Evolutionary conservation across 2,797 vertebrate genomes (phyloP).

Genomic region (Neosalanx taihuensis): DNA sequence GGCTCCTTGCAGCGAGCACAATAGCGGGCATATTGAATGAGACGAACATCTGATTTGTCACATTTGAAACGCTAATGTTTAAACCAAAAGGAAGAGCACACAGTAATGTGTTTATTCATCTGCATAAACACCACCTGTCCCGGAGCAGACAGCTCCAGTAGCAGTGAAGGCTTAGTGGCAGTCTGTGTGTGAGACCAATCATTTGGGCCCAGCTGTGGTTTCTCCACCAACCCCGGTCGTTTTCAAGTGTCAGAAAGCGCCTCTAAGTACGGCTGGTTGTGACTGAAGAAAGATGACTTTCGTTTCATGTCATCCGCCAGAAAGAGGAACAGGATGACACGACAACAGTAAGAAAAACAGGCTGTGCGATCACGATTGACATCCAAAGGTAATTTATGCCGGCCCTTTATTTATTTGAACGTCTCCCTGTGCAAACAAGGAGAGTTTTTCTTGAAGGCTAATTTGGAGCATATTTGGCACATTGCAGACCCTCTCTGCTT

Average conservation of each 20-base stretch:
- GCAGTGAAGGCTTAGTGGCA: slow-evolving; percentile 84
- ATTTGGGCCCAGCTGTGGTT: slow-evolving; percentile 75
- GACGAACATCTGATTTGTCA: slow-evolving; percentile 99
- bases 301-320: slow-evolving; percentile 77
- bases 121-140: slow-evolving; percentile 99
- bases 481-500: slow-evolving; percentile 63
- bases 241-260: slow-evolving; percentile 77
- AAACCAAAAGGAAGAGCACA: slow-evolving; percentile 99
- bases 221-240: slow-evolving; percentile 67
- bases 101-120: slow-evolving; percentile 98
- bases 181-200: slow-evolving; percentile 73
- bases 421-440: slow-evolving; percentile 56
- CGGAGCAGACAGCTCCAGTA: slow-evolving; percentile 89
- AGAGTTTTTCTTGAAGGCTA: slow-evolving; percentile 72
- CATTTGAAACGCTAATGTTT: slow-evolving; percentile 99
- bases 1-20: slow-evolving; percentile 74
- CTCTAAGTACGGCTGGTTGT: slow-evolving; percentile 67
- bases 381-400: slow-evolving; percentile 80
- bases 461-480: slow-evolving; percentile 75
- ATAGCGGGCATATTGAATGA: slow-evolving; percentile 79
- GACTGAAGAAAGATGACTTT: slow-evolving; percentile 72
- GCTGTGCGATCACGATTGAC: slow-evolving; percentile 72
- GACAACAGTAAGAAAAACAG: slow-evolving; percentile 75
- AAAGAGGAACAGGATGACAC: slow-evolving; percentile 71
- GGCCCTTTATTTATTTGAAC: slow-evolving; percentile 72